Evolutionary conservation across 1,140 invertebrate genomes (phyloP).

Genomic region (Drosophila sturtevanti): DNA sequence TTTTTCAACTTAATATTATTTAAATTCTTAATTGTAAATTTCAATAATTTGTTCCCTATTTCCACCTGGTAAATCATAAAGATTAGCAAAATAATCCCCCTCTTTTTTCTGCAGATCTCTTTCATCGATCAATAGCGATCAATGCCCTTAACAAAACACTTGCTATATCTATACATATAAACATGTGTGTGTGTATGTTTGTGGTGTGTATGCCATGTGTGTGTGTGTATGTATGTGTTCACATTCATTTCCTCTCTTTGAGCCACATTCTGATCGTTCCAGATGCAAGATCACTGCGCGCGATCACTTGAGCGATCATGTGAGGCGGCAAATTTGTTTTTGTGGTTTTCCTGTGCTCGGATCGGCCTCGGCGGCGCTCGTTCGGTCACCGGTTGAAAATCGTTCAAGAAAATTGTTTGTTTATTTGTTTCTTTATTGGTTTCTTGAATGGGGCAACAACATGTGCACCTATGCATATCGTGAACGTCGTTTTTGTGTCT

Average conservation of each 20-base stretch:
- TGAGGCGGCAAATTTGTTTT: slow-evolving; percentile 83
- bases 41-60: too few relatives aligned
- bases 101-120: too few relatives aligned
- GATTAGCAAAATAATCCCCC: too few relatives aligned
- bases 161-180: too few relatives aligned
- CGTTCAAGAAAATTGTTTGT: slow-evolving; percentile 49
- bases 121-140: too few relatives aligned
- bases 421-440: slow-evolving; percentile 69
- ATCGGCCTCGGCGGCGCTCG: slow-evolving; percentile 26
- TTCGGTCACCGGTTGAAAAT: slow-evolving; percentile 1
- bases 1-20: too few relatives aligned
- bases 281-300: slow-evolving; percentile 53
- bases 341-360: slow-evolving; percentile 79
- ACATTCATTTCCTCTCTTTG: background rate
- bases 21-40: too few relatives aligned
- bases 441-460: slow-evolving; percentile 72
- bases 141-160: too few relatives aligned
- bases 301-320: slow-evolving; percentile 75
- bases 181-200: too few relatives aligned
- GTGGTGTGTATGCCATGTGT: too few relatives aligned
- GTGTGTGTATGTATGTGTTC: background rate
- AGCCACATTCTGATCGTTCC: slow-evolving; percentile 41
- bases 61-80: too few relatives aligned
- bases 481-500: slow-evolving; percentile 33
- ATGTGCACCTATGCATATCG: slow-evolving; percentile 83